These are phyloP conservation scores for Anthoptus insignis DNA, from an alignment of 2,888 invertebrate species.

Conservation along the genomic window DNA sequence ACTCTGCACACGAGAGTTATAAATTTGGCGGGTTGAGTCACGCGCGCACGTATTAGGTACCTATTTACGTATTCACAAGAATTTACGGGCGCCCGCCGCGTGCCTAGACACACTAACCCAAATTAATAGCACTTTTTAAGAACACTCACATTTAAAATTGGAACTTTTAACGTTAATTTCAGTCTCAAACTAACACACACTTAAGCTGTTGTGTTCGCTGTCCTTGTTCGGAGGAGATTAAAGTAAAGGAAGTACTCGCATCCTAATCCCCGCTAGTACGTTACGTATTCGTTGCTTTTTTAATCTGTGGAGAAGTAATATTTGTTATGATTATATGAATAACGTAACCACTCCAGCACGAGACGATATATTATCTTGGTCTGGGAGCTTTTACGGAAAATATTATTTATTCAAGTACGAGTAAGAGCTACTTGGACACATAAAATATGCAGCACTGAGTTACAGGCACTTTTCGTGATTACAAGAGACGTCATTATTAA, in stretches of 20 bases:
- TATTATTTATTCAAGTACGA: conserved; percentile 80
- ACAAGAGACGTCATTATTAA: not conserved
- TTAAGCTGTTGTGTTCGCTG: conserved; percentile 4
- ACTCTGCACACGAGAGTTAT: conserved; percentile 67
- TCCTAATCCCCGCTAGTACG: not conserved
- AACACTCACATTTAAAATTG: conserved; percentile 23
- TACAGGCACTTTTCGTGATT: conserved; percentile 21
- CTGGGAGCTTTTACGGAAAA: conserved; percentile 71
- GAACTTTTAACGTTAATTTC: conserved; percentile 23
- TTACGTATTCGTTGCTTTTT: not conserved
- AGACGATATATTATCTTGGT: conserved; percentile 47
- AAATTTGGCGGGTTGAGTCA: conserved; percentile 65
- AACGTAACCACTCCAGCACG: conserved; percentile 9
- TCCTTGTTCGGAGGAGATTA: not conserved
- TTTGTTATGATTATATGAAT: conserved; percentile 4
- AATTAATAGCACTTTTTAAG: conserved; percentile 33
- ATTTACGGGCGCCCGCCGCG: conserved; percentile 33
- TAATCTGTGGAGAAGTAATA: not conserved
- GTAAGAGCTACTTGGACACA: conserved; percentile 60
- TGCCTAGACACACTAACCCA: conserved; percentile 22
- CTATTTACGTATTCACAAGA: conserved; percentile 40
- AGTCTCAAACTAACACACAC: not conserved
- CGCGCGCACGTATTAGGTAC: conserved; percentile 48
- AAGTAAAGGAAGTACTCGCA: not conserved
- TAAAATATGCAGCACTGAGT: conserved; percentile 49